Percentiles rank a stretch among this genome's conserved stretches.
phyloP scores from a whole-genome alignment of 2,113 vertebrate species.

The Atractosteus spatula region DNA sequence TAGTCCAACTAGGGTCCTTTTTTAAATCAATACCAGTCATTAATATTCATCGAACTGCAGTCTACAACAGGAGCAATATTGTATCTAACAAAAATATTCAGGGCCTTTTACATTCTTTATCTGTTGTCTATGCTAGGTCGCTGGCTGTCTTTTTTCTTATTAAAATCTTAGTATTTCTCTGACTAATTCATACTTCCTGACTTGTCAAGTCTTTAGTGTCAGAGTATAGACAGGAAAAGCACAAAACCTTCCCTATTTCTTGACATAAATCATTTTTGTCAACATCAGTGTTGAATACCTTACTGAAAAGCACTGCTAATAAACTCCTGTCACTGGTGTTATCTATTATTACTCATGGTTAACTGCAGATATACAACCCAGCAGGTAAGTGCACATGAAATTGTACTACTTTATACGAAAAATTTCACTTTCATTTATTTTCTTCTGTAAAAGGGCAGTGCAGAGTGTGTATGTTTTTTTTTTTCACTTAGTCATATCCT shows the following conservation, averaged over 20 bases:
- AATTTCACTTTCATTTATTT: conserved; percentile 7
- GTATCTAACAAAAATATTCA: not conserved
- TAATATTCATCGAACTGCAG: not conserved
- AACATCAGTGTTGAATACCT: conserved; percentile 51
- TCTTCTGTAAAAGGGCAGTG: too few species aligned
- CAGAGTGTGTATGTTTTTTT: too few species aligned
- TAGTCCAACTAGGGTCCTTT: not conserved
- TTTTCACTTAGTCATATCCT: too few species aligned
- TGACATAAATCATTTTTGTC: conserved; percentile 61
- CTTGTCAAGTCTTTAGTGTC: conserved; percentile 22
- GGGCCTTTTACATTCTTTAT: too few species aligned
- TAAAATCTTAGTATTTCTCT: too few species aligned
- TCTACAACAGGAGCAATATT: not conserved
- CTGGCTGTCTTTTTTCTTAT: too few species aligned
- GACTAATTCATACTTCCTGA: conserved; percentile 3
- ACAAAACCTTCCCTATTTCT: conserved; percentile 28
- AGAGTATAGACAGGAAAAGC: conserved; percentile 28
- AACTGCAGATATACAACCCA: not conserved
- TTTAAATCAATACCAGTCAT: conserved; percentile 11
- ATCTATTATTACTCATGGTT: conserved; percentile 45
- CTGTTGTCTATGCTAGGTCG: too few species aligned
- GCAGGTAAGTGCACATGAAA: too few species aligned
- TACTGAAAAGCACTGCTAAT: conserved; percentile 55
- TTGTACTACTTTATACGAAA: not conserved
- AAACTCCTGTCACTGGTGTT: conserved; percentile 49